These are phyloP conservation scores for Biston betularia DNA, from an alignment of 2,888 invertebrate genomes.

Conservation along the genomic window DNA sequence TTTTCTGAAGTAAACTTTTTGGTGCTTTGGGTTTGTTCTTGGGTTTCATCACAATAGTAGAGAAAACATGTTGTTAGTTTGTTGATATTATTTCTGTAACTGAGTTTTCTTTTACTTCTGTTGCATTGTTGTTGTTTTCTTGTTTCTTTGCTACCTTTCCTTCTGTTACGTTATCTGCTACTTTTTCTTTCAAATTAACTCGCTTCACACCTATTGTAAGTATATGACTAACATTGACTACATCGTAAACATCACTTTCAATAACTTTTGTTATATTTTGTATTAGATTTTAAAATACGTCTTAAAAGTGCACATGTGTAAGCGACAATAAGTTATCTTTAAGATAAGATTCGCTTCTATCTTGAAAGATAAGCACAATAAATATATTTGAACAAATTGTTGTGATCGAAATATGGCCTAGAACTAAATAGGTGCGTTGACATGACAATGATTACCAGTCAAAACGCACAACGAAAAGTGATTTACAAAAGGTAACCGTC, in stretches of 20 bases:
- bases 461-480: no score
- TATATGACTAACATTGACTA: background rate
- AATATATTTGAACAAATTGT: constrained; percentile 37
- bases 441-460: background rate
- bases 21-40: background rate
- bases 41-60: background rate
- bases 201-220: background rate
- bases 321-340: constrained; percentile 51
- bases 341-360: constrained; percentile 66
- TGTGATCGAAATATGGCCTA: constrained; percentile 43
- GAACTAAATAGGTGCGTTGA: constrained; percentile 26
- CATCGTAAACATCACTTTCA: constrained; percentile 7
- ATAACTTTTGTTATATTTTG: constrained; percentile 14
- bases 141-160: background rate
- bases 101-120: background rate
- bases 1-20: background rate
- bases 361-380: constrained; percentile 58
- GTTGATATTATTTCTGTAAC: background rate
- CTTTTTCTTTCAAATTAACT: background rate
- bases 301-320: constrained; percentile 32
- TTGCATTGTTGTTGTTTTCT: background rate
- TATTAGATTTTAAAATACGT: constrained; percentile 16
- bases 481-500: no score
- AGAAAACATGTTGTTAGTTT: no score
- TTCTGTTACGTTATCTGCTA: background rate